Evolutionary conservation across 2,888 invertebrate species (phyloP), one percentile per base, ranked within the genome.

Genomic region (Smittia sp.): DNA sequence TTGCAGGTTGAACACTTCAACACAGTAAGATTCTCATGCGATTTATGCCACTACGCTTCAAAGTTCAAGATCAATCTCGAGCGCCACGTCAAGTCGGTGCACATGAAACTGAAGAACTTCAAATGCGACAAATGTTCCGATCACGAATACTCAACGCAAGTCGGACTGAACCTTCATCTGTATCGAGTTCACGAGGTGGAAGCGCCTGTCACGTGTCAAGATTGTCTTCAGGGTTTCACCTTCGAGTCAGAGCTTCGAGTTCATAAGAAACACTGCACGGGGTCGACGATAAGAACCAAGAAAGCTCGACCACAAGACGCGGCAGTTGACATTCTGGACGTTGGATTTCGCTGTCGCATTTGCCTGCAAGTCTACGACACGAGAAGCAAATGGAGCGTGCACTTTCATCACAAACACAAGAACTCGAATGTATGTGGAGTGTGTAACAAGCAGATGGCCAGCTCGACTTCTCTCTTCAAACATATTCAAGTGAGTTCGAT

Each of bases 391-490:
- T 58, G 58, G 58, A 20, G 20, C 9, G 18, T 20, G 18, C 58
- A 58, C 13, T 58, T 20, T 18, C 22, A 18, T 18, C 22, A 18
- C 3, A 58, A 18, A 22, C 58, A 63, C 27, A 18, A 22, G 22
- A 25, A 63, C 11, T 9, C 13, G 9, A 27, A 22, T 9, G 20
- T 25, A n/a, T 63, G 63, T 25, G 15, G 3, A 1, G n/a, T 63
- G 1, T 63, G 63, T 25, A 9, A 63, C 4, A 63, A 63, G 15
- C 58, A 58, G 24, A 58, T 58, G 58, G 58, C 58, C 6, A 58
- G 58, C 18, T 58, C 58, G 24, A 58, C 58, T 1, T 58, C 58
- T 20, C 18, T 58, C 2, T 58, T 22, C 24, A 58, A 58, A 13
- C 58, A 58, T 22, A 58, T 58, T 22, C 58, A 58, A 58, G 58